These are phyloP conservation scores for Lasioglossum morio DNA, from an alignment of 2,888 invertebrate species.

Conservation along the genomic window DNA sequence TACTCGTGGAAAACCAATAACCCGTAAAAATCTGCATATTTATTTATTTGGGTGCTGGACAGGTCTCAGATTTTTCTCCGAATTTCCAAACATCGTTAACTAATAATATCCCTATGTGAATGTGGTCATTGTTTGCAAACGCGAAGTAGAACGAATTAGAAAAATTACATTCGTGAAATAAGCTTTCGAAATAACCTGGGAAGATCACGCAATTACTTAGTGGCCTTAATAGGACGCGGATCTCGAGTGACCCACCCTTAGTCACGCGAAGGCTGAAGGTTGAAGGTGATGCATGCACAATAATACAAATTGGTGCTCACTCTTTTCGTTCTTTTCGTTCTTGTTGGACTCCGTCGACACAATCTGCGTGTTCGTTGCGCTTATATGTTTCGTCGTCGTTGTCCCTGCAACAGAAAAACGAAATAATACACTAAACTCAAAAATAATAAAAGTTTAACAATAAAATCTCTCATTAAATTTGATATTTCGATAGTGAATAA, in stretches of 20 bases:
- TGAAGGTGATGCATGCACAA: neutral
- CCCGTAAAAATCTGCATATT: too few relatives aligned
- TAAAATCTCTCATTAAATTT: too few relatives aligned
- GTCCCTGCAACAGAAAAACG: conserved; percentile 63
- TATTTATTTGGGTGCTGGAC: too few relatives aligned
- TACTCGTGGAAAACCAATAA: too few relatives aligned
- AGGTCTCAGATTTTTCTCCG: too few relatives aligned
- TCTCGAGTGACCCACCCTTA: neutral
- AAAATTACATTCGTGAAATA: too few relatives aligned
- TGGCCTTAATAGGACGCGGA: neutral
- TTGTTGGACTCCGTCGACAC: conserved; percentile 74
- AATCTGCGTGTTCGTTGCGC: conserved; percentile 76
- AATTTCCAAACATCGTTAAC: too few relatives aligned
- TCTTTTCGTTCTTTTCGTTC: conserved; percentile 80
- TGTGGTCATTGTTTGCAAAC: too few relatives aligned
- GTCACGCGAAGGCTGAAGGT: neutral
- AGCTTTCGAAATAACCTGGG: neutral
- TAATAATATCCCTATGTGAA: too few relatives aligned
- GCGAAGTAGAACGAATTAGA: too few relatives aligned
- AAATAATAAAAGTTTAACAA: neutral
- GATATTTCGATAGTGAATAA: neutral
- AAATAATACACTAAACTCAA: conserved; percentile 12
- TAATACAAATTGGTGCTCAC: conserved; percentile 73
- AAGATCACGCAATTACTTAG: neutral
- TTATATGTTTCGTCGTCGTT: conserved; percentile 80